Base-by-base conservation (phyloP, 2,113 vertebrate species). In the Rhinichthys klamathensis region DNA sequence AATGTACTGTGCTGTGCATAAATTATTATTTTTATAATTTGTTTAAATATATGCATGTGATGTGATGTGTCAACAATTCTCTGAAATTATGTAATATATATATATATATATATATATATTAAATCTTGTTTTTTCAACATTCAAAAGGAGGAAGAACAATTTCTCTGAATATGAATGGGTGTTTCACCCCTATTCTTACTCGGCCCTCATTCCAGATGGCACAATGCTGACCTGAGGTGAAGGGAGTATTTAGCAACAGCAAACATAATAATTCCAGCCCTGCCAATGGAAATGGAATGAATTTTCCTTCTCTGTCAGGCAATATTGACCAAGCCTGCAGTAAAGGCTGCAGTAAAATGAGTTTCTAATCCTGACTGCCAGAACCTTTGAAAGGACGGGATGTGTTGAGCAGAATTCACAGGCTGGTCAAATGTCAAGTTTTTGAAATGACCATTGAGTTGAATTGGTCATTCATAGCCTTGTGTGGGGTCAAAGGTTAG, bases 391-490 rank as follows among this genome's bases (percentile, higher is more conserved):
- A 75, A 75, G 41, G 73, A 86, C 70, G 60, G 78, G 83, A 77
- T 41, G 87, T 86, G 79, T 85, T 87, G 87, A 91, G 83, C 69
- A 85, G 72, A 88, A 78, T 85, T 56, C 18, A 15, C 27, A 76
- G 65, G 32, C 77, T 49, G 65, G 84, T 85, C 76, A 86, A 78
- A 87, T 84, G 85, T 44, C 76, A 60, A 60, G 84, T 87, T 78
- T 69, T 80, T 46, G 44, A 63, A 84, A 84, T 38, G 81, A 75
- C 84, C 85, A 78, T 90, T 83, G 85, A 91, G 85, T 86, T 58
- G 85, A 90, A 87, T 27, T 75, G 90, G 82, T 86, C 89, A 92
- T 93, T 92, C 91, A 91, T 93, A 91, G 92, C 93, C 90, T 65
- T 77, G 79, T 80, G 87, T 83, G 67, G 78, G 88, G 86, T 46